Conservation (phyloP, 2,888 invertebrate species). For the Nineta flava region DNA sequence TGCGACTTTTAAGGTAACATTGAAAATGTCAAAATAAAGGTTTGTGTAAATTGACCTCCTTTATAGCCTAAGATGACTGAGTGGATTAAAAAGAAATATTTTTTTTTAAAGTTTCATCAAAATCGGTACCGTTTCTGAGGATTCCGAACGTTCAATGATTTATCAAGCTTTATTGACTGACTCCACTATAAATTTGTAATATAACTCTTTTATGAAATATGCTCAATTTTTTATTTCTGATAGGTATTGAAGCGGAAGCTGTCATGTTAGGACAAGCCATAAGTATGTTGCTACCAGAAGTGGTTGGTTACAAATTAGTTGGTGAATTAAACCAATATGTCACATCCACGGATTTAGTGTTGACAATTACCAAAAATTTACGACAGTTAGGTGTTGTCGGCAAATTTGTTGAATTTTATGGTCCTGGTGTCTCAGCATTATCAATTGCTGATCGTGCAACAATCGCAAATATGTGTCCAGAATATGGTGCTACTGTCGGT, state of each 20-base stretch:
- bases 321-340: slow-evolving; percentile 68
- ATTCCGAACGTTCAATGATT: too few relatives aligned
- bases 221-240: background rate
- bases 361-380: slow-evolving; percentile 92
- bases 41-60: too few relatives aligned
- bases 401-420: slow-evolving; percentile 98
- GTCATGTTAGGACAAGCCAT: slow-evolving; percentile 98
- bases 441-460: slow-evolving; percentile 96
- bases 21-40: too few relatives aligned
- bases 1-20: too few relatives aligned
- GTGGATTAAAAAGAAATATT: too few relatives aligned
- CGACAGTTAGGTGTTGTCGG: slow-evolving; percentile 92
- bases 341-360: slow-evolving; percentile 92
- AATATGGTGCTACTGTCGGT: slow-evolving; percentile 93
- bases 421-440: slow-evolving; percentile 76
- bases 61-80: too few relatives aligned
- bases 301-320: slow-evolving; percentile 81
- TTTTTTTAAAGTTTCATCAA: too few relatives aligned
- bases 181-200: too few relatives aligned
- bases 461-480: slow-evolving; percentile 97
- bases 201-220: too few relatives aligned
- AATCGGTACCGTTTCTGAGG: too few relatives aligned
- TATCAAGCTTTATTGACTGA: too few relatives aligned
- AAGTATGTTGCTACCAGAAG: slow-evolving; percentile 89
- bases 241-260: slow-evolving; percentile 94